A percentile compares a stretch with the other conserved stretches of the same genome.
phyloP scores from a whole-genome alignment of 1,140 invertebrate species.

The Dinoponera quadriceps region DNA sequence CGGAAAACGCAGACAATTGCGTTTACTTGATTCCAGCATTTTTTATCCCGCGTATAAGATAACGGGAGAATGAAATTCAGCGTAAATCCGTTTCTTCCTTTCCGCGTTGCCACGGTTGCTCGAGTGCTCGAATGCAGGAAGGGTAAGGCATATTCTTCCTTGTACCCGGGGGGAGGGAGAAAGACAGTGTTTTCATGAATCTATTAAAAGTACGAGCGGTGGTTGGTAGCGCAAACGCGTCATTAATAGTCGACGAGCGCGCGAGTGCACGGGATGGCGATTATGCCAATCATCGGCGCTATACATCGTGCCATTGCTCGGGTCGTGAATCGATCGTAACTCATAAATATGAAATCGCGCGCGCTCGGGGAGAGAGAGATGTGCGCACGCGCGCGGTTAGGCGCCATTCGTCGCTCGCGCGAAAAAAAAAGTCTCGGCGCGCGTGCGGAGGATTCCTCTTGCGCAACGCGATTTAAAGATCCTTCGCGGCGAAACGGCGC shows the following conservation, averaged over 20 bases:
- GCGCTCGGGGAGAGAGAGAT: not conserved
- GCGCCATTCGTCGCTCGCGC: not conserved
- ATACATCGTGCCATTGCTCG: not conserved
- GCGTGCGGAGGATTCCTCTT: conserved; percentile 6
- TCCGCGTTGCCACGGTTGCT: too few relatives aligned
- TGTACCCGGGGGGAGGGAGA: too few relatives aligned
- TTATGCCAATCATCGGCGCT: conserved; percentile 26
- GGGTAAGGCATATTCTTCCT: too few relatives aligned
- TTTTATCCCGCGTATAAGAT: too few relatives aligned
- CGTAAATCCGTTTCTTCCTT: too few relatives aligned
- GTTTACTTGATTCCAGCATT: too few relatives aligned
- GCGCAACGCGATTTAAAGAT: conserved; percentile 9
- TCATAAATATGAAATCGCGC: conserved; percentile 42
- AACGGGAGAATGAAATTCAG: too few relatives aligned
- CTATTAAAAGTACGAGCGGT: not conserved
- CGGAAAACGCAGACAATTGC: too few relatives aligned
- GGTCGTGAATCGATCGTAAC: conserved; percentile 31
- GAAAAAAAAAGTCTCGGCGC: conserved; percentile 13
- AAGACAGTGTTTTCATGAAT: too few relatives aligned
- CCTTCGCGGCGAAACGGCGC: not conserved
- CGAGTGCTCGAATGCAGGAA: too few relatives aligned
- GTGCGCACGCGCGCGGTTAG: not conserved
- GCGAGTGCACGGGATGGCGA: not conserved
- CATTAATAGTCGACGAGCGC: conserved; percentile 9
- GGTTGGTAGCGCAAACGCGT: not conserved